Evolutionary conservation across 2,113 vertebrate species (phyloP), one percentile per base, ranked within the genome.

Genomic region (Bubalus kerabau): DNA sequence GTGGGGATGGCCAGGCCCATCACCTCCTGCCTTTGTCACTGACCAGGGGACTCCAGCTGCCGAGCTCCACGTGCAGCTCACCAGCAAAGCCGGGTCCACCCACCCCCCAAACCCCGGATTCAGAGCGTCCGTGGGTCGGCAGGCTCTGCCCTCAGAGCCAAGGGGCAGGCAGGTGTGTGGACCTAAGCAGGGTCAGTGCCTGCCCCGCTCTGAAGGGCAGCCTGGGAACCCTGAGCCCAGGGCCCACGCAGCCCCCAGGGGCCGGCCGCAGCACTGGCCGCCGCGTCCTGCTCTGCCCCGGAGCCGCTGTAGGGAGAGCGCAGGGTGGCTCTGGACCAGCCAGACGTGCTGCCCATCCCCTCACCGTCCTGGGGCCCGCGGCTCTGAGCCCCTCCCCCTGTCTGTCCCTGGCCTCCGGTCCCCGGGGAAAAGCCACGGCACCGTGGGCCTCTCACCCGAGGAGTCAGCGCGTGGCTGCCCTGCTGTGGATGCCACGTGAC

Each of bases 341-440:
- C 17, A 0, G 5, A 3, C 21, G 0, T 17, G 9, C 9, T 2
- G 40, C 28, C 28, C 30, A 60, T 60, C 19, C 19, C 12, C 1
- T 4, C 40, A 4, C 17, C 7, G 3, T 6, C 17, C 36, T 54
- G 19, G n/a, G 13, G 23, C 43, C 24, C 1, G 0, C 0, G 2
- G 56, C 56, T n/a, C 28, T 0, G 3, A 3, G 23, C 1, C 32
- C 50, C 5, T 50, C 50, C 1, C 74, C n/a, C n/a, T 23, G 26
- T 7, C 52, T 3, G 54, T 56, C 11, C 87, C 13, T 7, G 0
- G 11, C 17, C 19, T 1, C 30, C 3, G 2, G 3, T 14, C 59
- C 48, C n/a, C 2, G 14, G n/a, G 46, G 59, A 60, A 60, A 13
- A 32, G 1, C 13, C 30, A 10, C 6, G 0, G 3, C 56, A 23